A percentile compares a stretch with the other conserved stretches of the same genome.
Evolutionary conservation across 2,113 vertebrate genomes (phyloP).

Genomic region (Monopterus albus): DNA sequence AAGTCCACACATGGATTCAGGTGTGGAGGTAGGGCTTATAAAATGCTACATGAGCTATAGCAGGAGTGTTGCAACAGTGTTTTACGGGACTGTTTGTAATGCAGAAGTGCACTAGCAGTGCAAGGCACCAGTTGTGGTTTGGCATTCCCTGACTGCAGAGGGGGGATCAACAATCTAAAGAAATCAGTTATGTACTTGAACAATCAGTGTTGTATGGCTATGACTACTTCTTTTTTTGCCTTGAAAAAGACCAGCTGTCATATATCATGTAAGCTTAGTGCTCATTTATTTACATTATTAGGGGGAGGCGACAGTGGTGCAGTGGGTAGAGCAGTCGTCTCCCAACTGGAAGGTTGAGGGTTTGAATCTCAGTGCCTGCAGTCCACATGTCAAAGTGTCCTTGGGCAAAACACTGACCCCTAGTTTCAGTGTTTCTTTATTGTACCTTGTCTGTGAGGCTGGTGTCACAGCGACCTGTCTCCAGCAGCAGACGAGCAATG

Average conservation of each 20-base stretch:
- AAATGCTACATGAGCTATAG: not conserved
- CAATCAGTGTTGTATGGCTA: conserved; percentile 32
- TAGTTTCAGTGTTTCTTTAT: too few relatives aligned
- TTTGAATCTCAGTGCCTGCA: too few relatives aligned
- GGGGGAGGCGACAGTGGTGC: too few relatives aligned
- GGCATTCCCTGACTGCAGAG: conserved; percentile 8
- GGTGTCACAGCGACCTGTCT: conserved; percentile 82
- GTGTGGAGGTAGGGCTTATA: not conserved
- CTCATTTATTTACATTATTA: too few relatives aligned
- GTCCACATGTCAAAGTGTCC: too few relatives aligned
- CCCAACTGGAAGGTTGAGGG: too few relatives aligned
- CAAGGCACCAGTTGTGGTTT: not conserved
- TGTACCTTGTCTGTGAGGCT: conserved; percentile 85
- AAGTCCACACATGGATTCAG: not conserved
- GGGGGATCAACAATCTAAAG: conserved; percentile 20
- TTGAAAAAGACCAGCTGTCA: too few relatives aligned
- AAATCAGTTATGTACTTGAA: conserved; percentile 40
- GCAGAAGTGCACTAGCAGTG: conserved; percentile 1
- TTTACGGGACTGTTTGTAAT: not conserved
- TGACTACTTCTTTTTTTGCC: too few relatives aligned
- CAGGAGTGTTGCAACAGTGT: not conserved
- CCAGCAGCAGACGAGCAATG: conserved; percentile 87
- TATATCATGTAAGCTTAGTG: too few relatives aligned
- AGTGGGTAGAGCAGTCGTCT: too few relatives aligned
- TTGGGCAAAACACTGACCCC: too few relatives aligned